These are phyloP conservation scores for Neolamprologus sp. DNA, from an alignment of 2,113 vertebrate genomes.

Conservation along the genomic window DNA sequence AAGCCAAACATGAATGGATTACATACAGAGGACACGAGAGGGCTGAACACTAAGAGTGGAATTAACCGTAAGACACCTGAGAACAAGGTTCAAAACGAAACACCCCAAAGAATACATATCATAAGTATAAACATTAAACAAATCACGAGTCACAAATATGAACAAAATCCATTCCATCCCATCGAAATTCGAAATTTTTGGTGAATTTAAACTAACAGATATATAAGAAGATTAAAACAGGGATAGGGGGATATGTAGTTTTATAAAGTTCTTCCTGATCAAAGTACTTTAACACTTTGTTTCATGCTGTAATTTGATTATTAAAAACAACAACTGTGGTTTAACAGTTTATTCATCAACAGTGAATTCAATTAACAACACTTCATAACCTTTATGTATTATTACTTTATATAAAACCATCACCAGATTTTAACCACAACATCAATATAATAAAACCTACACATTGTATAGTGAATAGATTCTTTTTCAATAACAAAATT, in stretches of 20 bases:
- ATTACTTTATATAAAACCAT: background rate
- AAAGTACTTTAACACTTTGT: background rate
- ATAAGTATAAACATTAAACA: background rate
- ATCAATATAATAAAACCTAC: background rate
- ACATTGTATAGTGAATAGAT: background rate
- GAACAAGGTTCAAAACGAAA: background rate
- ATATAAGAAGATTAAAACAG: background rate
- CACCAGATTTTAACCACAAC: background rate
- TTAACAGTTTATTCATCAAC: background rate
- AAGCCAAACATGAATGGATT: background rate
- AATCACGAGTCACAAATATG: background rate
- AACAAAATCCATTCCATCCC: background rate
- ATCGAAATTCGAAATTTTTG: rapidly evolving
- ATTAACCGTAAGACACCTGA: background rate
- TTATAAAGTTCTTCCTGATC: background rate
- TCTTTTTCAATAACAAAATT: no score
- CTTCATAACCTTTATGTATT: no score
- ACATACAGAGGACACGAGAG: background rate
- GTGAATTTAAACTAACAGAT: background rate
- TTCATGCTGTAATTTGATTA: background rate
- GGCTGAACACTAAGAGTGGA: background rate
- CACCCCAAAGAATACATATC: background rate
- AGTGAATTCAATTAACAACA: background rate
- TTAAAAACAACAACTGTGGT: background rate
- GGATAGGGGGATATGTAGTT: background rate